Base-by-base conservation (phyloP, 2,888 invertebrate species). In the Mimachlamys varia region DNA sequence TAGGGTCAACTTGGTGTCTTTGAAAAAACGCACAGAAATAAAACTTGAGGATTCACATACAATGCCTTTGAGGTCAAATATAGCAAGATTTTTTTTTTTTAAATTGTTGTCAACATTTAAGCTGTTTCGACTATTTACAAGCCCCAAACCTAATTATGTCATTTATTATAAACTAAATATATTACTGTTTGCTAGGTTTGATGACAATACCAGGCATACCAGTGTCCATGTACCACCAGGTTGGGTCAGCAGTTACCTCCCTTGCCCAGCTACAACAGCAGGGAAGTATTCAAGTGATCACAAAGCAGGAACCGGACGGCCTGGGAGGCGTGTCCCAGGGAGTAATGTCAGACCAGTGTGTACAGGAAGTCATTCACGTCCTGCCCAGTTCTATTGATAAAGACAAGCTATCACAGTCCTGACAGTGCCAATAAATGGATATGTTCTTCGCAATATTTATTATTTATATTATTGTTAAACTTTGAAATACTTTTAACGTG, bases 161-260 rank as follows among this genome's bases (percentile, higher is more conserved):
- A n/a, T n/a, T n/a, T 27, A 76, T 4, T 12, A 7, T 76, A 76
- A 33, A 76, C 76, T 33, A 15, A 27, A 13, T 27, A 27, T 76
- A 33, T 13, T 15, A 33, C 33, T 17, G 0, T 33, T 76, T 76
- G 10, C 33, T n/a, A 76, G 76, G 76, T 76, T 76, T 76, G 33
- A 76, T 76, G 76, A 76, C 76, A 22, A 76, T 76, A 76, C 76
- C 76, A 76, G 76, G 27, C 76, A 99, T 99, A 95, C 99, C 99
- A 90, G 98, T 99, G 93, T 98, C 98, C 93, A 98, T 99, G 98
- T 99, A 99, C 97, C 99, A 99, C 33, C 91, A 90, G 15, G 49
- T 90, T 4, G 87, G 87, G 13, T 53, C 89, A 13, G 55, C 87
- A 27, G 89, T 90, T 87, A 89, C 90, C 22, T 58, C 90, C 27